These are phyloP conservation scores for Lamellibrachia luymesi DNA, from an alignment of 1,140 invertebrate genomes.

Conservation along the genomic window DNA sequence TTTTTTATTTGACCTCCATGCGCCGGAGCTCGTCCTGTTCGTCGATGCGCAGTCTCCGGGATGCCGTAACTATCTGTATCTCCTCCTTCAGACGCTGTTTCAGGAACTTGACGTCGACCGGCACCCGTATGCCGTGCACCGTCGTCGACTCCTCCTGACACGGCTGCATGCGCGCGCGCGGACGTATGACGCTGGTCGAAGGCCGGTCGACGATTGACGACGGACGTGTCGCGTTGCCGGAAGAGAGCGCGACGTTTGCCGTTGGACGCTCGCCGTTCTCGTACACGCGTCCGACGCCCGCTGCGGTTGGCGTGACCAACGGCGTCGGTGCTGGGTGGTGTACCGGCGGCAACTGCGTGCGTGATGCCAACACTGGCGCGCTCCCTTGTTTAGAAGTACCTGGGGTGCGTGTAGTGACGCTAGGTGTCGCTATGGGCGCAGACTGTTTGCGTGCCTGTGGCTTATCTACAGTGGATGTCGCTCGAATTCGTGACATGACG, in stretches of 20 bases:
- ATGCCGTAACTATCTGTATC: slow-evolving; percentile 57
- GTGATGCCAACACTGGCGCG: background rate
- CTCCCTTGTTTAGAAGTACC: background rate
- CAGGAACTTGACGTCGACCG: slow-evolving; percentile 55
- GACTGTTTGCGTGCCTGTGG: no score
- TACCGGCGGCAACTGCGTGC: background rate
- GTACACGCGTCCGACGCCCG: background rate
- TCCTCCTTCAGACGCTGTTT: slow-evolving; percentile 64
- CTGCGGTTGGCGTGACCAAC: no score
- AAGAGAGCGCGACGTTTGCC: background rate
- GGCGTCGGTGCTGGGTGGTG: background rate
- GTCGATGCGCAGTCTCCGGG: slow-evolving; percentile 55
- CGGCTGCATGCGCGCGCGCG: background rate
- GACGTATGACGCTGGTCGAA: slow-evolving; percentile 8
- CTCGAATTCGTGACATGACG: background rate
- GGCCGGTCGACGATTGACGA: background rate
- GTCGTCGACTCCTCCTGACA: slow-evolving; percentile 33
- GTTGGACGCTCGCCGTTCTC: background rate
- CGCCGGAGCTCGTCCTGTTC: slow-evolving; percentile 56
- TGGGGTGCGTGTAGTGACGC: background rate
- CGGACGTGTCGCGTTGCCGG: background rate
- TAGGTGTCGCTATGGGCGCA: background rate
- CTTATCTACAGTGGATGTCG: background rate
- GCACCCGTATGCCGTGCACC: slow-evolving; percentile 40
- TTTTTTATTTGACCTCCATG: slow-evolving; percentile 41